Conservation (phyloP, 2,113 vertebrate species). For the Heterotilapia buettikoferi region DNA sequence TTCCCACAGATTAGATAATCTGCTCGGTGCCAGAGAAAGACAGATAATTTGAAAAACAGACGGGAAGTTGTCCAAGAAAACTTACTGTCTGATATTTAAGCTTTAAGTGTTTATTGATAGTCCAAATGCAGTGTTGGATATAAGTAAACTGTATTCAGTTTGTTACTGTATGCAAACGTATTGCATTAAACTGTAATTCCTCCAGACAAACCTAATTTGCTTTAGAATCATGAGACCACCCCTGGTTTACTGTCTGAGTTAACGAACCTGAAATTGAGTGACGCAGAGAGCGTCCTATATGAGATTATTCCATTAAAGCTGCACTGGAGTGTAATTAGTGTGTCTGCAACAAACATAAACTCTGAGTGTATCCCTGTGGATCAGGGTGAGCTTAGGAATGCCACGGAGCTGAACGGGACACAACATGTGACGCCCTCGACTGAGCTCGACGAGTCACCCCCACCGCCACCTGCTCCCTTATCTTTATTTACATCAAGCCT, state of each 20-base stretch:
- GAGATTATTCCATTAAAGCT: neutral
- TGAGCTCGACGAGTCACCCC: neutral
- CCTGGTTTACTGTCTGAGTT: neutral
- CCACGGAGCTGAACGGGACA: neutral
- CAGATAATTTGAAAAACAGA: neutral
- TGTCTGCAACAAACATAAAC: neutral
- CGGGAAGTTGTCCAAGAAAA: neutral
- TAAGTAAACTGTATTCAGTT: neutral
- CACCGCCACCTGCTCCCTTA: neutral
- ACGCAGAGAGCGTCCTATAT: constrained; percentile 7
- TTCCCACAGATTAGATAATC: constrained; percentile 27
- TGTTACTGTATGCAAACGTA: neutral
- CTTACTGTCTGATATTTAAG: neutral
- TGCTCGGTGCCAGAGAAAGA: neutral
- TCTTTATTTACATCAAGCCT: neutral
- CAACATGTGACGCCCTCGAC: constrained; percentile 37
- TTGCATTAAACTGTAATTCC: neutral
- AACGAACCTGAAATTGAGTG: neutral
- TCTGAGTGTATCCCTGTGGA: neutral
- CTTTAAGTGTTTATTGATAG: neutral
- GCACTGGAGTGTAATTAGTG: constrained; percentile 28
- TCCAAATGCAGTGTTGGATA: neutral
- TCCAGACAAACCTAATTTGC: neutral
- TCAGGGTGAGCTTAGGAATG: constrained; percentile 20
- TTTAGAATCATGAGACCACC: neutral